Evolutionary conservation across 2,888 invertebrate genomes (phyloP).

Genomic region (Pantelozetes paolii): DNA sequence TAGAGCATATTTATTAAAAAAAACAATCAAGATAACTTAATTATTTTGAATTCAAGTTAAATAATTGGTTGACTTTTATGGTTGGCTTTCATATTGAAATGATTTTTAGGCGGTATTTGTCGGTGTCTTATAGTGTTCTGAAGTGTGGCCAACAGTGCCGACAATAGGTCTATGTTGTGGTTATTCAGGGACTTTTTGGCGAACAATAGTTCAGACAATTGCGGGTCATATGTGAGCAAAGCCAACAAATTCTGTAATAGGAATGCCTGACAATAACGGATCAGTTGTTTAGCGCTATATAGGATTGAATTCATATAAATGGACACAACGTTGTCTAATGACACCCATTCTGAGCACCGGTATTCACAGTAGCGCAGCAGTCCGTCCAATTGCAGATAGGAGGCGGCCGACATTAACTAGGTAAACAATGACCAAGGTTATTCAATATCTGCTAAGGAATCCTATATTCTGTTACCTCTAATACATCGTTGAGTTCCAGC

Average conservation of each 20-base stretch:
- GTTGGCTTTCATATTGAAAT: not conserved
- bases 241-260: conserved; percentile 89
- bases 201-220: conserved; percentile 77
- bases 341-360: conserved; percentile 74
- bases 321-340: conserved; percentile 81
- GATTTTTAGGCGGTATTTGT: conserved; percentile 5
- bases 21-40: no score
- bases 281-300: conserved; percentile 76
- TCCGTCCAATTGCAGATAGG: conserved; percentile 83
- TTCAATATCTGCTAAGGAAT: not conserved
- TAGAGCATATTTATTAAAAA: no score
- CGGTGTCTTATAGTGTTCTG: conserved; percentile 62
- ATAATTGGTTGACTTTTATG: not conserved
- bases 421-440: not conserved
- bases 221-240: conserved; percentile 82
- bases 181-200: conserved; percentile 67
- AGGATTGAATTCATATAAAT: conserved; percentile 64
- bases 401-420: conserved; percentile 76
- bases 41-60: no score
- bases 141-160: conserved; percentile 70
- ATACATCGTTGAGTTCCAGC: conserved; percentile 71
- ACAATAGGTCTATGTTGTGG: conserved; percentile 81
- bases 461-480: conserved; percentile 58
- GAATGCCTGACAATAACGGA: conserved; percentile 86
- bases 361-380: conserved; percentile 78